A percentile compares a stretch with the other conserved stretches of the same genome.
Evolutionary conservation across 2,888 invertebrate species (phyloP).

Genomic region (Celastrina argiolus): DNA sequence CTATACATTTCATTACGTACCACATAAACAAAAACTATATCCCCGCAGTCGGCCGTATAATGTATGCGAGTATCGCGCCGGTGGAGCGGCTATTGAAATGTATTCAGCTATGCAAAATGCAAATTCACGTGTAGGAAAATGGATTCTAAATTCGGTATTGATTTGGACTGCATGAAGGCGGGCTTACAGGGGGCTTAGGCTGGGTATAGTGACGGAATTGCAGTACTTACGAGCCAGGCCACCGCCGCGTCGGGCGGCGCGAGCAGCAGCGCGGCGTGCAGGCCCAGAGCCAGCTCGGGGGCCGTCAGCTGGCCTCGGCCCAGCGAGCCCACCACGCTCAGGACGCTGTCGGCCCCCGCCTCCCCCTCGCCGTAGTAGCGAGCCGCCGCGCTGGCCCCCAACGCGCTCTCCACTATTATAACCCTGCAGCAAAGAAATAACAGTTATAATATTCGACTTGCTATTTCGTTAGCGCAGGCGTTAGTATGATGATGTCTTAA

Average conservation of each 20-base stretch:
- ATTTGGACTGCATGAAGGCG: background rate
- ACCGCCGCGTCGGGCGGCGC: conserved; percentile 48
- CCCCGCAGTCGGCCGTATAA: background rate
- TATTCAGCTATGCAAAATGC: conserved; percentile 14
- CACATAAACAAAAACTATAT: background rate
- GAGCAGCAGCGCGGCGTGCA: conserved; percentile 51
- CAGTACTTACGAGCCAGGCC: conserved; percentile 63
- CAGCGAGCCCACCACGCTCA: conserved; percentile 47
- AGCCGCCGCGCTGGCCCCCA: conserved; percentile 44
- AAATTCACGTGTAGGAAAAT: conserved; percentile 8
- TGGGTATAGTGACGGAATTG: too few relatives aligned
- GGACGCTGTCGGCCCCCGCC: conserved; percentile 53
- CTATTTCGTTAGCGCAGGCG: background rate
- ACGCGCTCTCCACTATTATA: conserved; percentile 53
- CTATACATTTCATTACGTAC: background rate
- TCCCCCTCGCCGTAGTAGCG: conserved; percentile 54
- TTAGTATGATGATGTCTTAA: background rate
- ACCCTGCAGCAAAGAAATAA: conserved; percentile 42
- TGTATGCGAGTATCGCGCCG: conserved; percentile 4
- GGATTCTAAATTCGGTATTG: conserved; percentile 6
- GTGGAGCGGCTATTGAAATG: conserved; percentile 3
- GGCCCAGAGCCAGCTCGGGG: conserved; percentile 47
- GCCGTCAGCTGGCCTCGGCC: conserved; percentile 42
- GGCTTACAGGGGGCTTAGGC: background rate
- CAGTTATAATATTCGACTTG: background rate